Evolutionary conservation across 2,888 invertebrate genomes (phyloP).

Genomic region (Thera britannica): DNA sequence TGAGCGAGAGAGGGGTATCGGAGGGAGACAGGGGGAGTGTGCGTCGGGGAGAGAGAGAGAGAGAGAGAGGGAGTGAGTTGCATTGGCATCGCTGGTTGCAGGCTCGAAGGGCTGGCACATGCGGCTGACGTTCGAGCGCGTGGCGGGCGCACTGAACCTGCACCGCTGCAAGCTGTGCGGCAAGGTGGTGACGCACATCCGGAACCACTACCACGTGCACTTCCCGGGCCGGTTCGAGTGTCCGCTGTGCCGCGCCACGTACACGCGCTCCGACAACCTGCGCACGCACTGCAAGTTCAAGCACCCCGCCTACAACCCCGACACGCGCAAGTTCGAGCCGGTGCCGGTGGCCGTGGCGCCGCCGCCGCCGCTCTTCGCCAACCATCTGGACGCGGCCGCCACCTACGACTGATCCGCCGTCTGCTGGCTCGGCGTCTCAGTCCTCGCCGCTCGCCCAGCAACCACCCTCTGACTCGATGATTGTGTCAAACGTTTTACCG

Average conservation of each 20-base stretch:
- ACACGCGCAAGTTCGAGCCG: slow-evolving; percentile 94
- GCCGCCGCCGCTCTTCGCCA: slow-evolving; percentile 80
- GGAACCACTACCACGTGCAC: slow-evolving; percentile 97
- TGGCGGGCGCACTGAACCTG: slow-evolving; percentile 96
- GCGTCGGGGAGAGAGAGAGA: slow-evolving; percentile 24
- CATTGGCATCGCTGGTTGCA: slow-evolving; percentile 86
- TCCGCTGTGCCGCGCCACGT: slow-evolving; percentile 95
- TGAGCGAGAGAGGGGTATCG: not conserved
- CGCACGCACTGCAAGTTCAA: slow-evolving; percentile 97
- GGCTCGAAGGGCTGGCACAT: slow-evolving; percentile 98
- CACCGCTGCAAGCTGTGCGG: slow-evolving; percentile 97
- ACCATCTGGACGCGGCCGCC: slow-evolving; percentile 66
- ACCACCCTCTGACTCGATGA: slow-evolving; percentile 46
- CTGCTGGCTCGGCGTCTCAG: slow-evolving; percentile 76
- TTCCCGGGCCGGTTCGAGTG: slow-evolving; percentile 96
- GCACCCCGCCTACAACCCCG: slow-evolving; percentile 94
- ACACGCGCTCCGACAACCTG: slow-evolving; percentile 96
- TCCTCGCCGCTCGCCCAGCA: slow-evolving; percentile 60
- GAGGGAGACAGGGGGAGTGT: slow-evolving; percentile 6
- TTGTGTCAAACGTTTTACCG: slow-evolving; percentile 39
- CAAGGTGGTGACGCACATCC: slow-evolving; percentile 97
- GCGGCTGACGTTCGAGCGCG: slow-evolving; percentile 97
- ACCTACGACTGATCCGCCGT: slow-evolving; percentile 79
- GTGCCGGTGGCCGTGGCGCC: slow-evolving; percentile 82
- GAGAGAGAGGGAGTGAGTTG: slow-evolving; percentile 25